Evolutionary conservation across 2,113 vertebrate genomes (phyloP).

Genomic region (Vireo altiloquus): DNA sequence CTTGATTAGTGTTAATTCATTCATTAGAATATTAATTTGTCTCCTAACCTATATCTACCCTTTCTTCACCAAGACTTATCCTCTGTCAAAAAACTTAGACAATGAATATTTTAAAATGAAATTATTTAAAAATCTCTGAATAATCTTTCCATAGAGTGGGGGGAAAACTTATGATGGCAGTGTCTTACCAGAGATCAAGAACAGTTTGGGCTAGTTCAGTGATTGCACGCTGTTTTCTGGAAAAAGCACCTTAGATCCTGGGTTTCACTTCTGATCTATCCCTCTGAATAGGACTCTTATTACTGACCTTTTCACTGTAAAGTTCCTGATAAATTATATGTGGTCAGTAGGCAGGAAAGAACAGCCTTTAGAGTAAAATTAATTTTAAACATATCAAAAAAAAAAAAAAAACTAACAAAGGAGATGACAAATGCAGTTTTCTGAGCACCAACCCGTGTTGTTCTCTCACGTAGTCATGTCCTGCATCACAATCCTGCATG

Average conservation of each 20-base stretch:
- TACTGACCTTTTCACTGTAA: background rate
- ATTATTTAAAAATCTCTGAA: background rate
- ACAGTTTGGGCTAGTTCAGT: background rate
- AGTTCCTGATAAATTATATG: background rate
- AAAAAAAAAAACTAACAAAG: background rate
- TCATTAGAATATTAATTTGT: slow-evolving; percentile 5
- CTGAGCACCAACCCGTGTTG: background rate
- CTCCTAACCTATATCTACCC: background rate
- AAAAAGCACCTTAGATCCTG: background rate
- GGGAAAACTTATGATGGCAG: background rate
- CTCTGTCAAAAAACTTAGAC: background rate
- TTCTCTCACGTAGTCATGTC: background rate
- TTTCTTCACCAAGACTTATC: background rate
- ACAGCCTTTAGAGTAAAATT: background rate
- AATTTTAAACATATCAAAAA: background rate
- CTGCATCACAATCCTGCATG: background rate
- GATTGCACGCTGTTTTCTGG: background rate
- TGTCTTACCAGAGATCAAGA: background rate
- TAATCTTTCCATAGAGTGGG: background rate
- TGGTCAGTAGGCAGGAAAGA: background rate
- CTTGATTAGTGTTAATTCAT: background rate
- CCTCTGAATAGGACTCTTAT: background rate
- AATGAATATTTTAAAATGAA: background rate
- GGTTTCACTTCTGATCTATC: background rate
- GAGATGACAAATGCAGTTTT: background rate